A percentile compares a stretch with the other conserved stretches of the same genome.
Evolutionary conservation across 2,797 vertebrate species (phyloP).

Genomic region (Alcedo quadribrachys): DNA sequence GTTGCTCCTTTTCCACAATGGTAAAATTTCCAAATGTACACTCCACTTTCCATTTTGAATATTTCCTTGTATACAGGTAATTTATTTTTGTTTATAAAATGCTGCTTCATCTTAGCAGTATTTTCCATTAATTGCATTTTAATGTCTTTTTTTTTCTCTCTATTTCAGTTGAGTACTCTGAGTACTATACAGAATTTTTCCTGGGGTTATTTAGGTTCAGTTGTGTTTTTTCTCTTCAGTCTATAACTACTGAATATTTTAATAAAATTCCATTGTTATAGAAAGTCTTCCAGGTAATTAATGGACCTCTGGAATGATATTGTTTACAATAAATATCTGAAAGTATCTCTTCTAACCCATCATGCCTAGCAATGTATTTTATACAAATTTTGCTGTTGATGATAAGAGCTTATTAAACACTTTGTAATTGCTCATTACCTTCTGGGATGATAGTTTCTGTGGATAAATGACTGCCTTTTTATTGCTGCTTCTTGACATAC

Average conservation of each 20-base stretch:
- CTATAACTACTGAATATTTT: constrained; percentile 11
- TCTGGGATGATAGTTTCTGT: background rate
- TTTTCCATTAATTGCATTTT: background rate
- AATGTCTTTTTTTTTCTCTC: background rate
- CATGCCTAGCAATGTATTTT: background rate
- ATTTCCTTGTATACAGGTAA: background rate
- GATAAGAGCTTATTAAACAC: background rate
- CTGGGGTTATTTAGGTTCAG: background rate
- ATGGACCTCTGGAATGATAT: background rate
- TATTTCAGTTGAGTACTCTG: background rate
- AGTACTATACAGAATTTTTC: background rate
- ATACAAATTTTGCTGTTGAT: background rate
- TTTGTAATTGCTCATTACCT: background rate
- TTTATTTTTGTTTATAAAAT: background rate
- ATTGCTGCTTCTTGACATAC: background rate
- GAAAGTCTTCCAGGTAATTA: constrained; percentile 1
- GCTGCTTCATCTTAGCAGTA: background rate
- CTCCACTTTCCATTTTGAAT: background rate
- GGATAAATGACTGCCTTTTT: background rate
- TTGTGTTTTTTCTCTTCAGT: background rate
- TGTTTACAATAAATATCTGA: background rate
- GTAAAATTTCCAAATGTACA: background rate
- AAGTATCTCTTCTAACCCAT: background rate
- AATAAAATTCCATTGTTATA: constrained; percentile 3
- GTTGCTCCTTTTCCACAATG: background rate